Base-by-base conservation (phyloP, 2,113 vertebrate species). In the Cyprinus carpio region DNA sequence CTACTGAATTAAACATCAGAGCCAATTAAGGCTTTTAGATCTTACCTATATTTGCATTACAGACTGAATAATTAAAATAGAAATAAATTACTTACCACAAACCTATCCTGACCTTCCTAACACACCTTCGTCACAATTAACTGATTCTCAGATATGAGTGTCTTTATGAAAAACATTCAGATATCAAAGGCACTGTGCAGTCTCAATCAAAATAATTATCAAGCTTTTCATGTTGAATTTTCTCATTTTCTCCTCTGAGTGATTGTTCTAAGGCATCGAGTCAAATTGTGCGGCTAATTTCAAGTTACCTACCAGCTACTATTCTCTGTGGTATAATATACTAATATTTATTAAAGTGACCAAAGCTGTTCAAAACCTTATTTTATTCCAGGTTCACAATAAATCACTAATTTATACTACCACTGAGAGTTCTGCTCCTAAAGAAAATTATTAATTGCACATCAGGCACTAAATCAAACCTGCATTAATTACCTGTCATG, bases 161-260 rank as follows among this genome's bases (percentile, higher is more conserved):
- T 54, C 27, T 54, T 76, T 31, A 76, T 54, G 46, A 54, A 76
- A 76, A 51, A 51, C 46, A 75, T 29, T 43, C 74, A 75, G 46
- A 76, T 76, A 54, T 76, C 75, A 76, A 76, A 54, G 46, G 43
- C 25, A 51, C n/a, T 9, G 25, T 49, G 75, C 46, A 49, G 46
- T 29, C 74, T 27, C n/a, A 76, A 76, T 76, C 74, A 54, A 76
- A 76, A 54, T 76, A 76, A 76, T 76, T 76, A 76, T 54, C 74
- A 31, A 51, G 75, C 75, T 76, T 76, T 54, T 54, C 75, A 76
- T 76, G 25, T 76, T 15, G 23, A 75, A 75, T n/a, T n/a, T n/a
- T n/a, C n/a, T n/a, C n/a, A 46, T 74, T 54, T 51, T 60, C 56
- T 65, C 78, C 7, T 64, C 54, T 18, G 4, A 49, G 54, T 75